phyloP scores from a whole-genome alignment of 1,140 invertebrate species.

The Zophobas morio region DNA sequence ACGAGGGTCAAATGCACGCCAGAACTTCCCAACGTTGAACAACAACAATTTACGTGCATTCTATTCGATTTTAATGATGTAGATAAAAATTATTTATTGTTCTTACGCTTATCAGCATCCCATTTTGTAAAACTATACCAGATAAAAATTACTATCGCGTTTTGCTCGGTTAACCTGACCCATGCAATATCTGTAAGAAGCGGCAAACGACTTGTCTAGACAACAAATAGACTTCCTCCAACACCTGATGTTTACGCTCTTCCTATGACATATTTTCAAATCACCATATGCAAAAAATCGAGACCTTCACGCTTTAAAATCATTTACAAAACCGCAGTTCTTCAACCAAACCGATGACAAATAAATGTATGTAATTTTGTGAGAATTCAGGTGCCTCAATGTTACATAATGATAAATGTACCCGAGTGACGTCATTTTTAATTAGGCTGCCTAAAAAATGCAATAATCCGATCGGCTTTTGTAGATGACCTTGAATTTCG shows the following conservation, averaged over 20 bases:
- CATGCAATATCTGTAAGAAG: no score
- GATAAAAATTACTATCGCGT: no score
- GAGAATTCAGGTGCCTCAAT: conserved; percentile 11
- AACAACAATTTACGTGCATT: not conserved
- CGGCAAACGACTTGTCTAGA: no score
- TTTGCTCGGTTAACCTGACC: no score
- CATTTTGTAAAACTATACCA: not conserved
- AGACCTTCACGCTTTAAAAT: not conserved
- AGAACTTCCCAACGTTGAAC: conserved; percentile 1
- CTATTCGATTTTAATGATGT: not conserved
- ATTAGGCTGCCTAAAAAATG: conserved; percentile 28
- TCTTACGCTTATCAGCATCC: not conserved
- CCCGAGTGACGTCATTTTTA: conserved; percentile 27
- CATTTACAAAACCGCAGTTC: conserved; percentile 9
- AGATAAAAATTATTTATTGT: conserved; percentile 3
- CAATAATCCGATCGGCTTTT: conserved; percentile 8
- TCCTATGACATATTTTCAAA: not conserved
- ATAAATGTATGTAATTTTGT: conserved; percentile 5
- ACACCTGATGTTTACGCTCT: no score
- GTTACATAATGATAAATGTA: conserved; percentile 19
- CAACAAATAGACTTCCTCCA: no score
- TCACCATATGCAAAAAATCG: not conserved
- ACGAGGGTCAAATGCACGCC: conserved; percentile 11
- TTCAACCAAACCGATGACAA: not conserved
- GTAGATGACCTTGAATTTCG: conserved; percentile 10